Evolutionary conservation across 2,888 invertebrate genomes (phyloP).

Genomic region (Drosophila hawaiiensis): DNA sequence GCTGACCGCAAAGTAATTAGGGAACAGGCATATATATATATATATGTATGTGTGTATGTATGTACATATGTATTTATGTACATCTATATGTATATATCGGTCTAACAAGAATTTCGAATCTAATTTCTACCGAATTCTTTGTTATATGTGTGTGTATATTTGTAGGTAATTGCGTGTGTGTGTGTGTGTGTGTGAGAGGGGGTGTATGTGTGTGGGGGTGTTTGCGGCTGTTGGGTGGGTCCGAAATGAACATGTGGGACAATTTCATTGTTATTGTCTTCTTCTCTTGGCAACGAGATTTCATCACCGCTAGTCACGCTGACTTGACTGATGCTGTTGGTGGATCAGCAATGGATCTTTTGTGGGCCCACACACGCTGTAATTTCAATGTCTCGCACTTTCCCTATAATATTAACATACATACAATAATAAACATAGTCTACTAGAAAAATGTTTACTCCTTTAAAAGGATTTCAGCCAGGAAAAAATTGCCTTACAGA

Average conservation of each 20-base stretch:
- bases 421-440: neutral
- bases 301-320: slow-evolving; percentile 48
- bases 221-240: slow-evolving; percentile 30
- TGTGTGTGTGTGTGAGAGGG: slow-evolving; percentile 5
- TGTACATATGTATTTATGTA: neutral
- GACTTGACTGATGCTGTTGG: slow-evolving; percentile 28
- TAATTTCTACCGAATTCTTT: slow-evolving; percentile 55
- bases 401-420: neutral
- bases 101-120: neutral
- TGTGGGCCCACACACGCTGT: slow-evolving; percentile 22
- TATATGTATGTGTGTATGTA: neutral
- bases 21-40: neutral
- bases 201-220: neutral
- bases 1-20: neutral
- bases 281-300: slow-evolving; percentile 59
- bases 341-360: neutral
- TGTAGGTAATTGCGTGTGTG: slow-evolving; percentile 1
- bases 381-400: neutral
- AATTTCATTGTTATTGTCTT: slow-evolving; percentile 44
- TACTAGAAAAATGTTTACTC: neutral
- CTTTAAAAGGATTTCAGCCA: neutral
- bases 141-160: slow-evolving; percentile 24
- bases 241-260: slow-evolving; percentile 62
- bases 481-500: neutral
- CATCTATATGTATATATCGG: neutral